A percentile compares a stretch with the other conserved stretches of the same genome.
phyloP scores from a whole-genome alignment of 2,113 vertebrate genomes.

The Charadrius vociferus region DNA sequence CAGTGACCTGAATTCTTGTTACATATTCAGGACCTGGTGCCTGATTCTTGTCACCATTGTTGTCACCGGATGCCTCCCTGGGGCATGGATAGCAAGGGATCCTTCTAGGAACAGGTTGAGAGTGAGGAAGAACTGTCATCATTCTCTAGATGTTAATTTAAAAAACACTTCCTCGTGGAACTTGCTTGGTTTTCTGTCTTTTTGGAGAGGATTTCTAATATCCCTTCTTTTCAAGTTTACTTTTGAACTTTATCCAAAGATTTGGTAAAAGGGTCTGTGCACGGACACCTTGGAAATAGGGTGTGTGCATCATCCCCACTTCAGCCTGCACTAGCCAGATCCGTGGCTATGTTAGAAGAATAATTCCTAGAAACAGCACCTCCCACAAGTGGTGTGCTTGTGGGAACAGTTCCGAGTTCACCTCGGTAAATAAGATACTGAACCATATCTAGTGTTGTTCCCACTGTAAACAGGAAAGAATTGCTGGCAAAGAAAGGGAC shows the following conservation, averaged over 20 bases:
- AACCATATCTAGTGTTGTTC: not conserved
- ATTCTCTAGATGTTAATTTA: not conserved
- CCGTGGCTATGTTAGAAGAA: not conserved
- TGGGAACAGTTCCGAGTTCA: not conserved
- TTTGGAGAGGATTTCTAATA: not conserved
- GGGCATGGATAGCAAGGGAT: not conserved
- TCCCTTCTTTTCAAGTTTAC: not conserved
- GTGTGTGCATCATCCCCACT: not conserved
- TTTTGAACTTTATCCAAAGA: not conserved
- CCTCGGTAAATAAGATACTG: not conserved
- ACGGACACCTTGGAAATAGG: not conserved
- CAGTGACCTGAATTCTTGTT: constrained; percentile 19
- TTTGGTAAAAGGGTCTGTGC: constrained; percentile 23
- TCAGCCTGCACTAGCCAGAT: not conserved
- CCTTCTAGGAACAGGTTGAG: constrained; percentile 4
- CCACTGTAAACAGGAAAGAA: not conserved
- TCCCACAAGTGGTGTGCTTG: not conserved
- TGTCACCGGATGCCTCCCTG: not conserved
- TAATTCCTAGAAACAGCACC: not conserved
- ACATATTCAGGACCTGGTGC: not conserved
- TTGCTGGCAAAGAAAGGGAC: not conserved
- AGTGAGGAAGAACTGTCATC: not conserved
- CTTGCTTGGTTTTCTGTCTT: not conserved
- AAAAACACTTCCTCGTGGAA: not conserved
- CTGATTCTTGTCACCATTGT: not conserved